Percentiles rank a stretch among this genome's conserved stretches.
Conservation (phyloP, 2,888 invertebrate species). For the Ormyrus pomaceus region DNA sequence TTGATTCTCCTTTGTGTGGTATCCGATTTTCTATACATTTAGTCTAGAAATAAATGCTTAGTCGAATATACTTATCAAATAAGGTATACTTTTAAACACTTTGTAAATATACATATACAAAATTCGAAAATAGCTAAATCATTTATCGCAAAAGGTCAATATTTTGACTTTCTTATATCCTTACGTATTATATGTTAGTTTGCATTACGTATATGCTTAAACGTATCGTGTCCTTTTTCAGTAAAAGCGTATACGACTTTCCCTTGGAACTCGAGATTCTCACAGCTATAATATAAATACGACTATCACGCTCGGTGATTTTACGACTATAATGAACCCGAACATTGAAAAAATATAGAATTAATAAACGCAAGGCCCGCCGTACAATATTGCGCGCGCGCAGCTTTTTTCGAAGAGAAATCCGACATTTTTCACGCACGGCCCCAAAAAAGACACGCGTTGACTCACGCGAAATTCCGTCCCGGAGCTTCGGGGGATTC, state of each 20-base stretch:
- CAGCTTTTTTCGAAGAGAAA: slow-evolving; percentile 5
- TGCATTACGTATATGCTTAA: background rate
- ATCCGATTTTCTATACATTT: no score
- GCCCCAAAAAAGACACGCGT: background rate
- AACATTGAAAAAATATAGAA: slow-evolving; percentile 15
- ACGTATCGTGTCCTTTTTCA: background rate
- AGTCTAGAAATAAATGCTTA: background rate
- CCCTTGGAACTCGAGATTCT: slow-evolving; percentile 37
- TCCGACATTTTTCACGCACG: slow-evolving; percentile 30
- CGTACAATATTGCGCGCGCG: background rate
- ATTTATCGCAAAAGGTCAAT: background rate
- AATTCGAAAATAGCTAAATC: slow-evolving; percentile 8
- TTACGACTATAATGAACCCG: background rate
- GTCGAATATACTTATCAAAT: slow-evolving; percentile 2
- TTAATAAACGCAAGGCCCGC: background rate
- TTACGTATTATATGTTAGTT: background rate
- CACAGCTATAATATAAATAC: slow-evolving; percentile 13
- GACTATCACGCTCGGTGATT: slow-evolving; percentile 1
- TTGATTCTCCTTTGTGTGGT: no score
- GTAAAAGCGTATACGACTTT: slow-evolving; percentile 51
- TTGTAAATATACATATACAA: background rate
- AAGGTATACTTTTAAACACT: background rate
- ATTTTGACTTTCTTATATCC: slow-evolving; percentile 7
- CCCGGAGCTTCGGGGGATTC: slow-evolving; percentile 1
- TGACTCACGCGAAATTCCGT: slow-evolving; percentile 18